Percentiles rank a stretch among this genome's conserved stretches.
These are phyloP conservation scores for Rostratula benghalensis DNA, from an alignment of 2,113 vertebrate genomes.

Conservation along the genomic window DNA sequence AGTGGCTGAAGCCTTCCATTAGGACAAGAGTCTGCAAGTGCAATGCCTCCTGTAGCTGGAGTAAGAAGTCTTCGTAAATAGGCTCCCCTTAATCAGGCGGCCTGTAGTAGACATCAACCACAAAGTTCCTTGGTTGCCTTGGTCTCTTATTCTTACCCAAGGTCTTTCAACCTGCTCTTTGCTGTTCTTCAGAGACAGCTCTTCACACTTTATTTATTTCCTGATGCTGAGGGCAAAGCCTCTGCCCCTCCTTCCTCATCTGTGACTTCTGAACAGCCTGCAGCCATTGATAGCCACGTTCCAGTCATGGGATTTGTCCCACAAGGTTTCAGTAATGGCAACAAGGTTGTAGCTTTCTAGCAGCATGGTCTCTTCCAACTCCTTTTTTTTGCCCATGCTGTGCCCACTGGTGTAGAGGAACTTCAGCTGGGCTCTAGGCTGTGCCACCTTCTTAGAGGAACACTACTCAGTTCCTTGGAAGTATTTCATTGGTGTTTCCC, in stretches of 20 bases:
- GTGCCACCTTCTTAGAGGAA: neutral
- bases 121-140: neutral
- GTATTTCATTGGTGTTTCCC: neutral
- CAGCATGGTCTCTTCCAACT: neutral
- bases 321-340: neutral
- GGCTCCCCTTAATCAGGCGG: neutral
- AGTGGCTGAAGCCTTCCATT: neutral
- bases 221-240: neutral
- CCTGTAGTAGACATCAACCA: neutral
- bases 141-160: neutral
- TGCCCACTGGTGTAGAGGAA: neutral
- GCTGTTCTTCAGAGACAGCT: neutral
- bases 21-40: neutral
- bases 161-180: neutral
- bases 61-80: neutral
- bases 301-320: neutral
- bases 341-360: neutral
- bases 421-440: neutral
- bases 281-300: neutral
- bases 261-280: neutral
- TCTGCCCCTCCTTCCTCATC: neutral
- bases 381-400: neutral
- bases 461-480: neutral
- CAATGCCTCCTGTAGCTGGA: neutral
- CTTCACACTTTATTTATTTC: neutral